Evolutionary conservation across 2,113 vertebrate species (phyloP), one percentile per base, ranked within the genome.

Genomic region (Zosterops pallidus): DNA sequence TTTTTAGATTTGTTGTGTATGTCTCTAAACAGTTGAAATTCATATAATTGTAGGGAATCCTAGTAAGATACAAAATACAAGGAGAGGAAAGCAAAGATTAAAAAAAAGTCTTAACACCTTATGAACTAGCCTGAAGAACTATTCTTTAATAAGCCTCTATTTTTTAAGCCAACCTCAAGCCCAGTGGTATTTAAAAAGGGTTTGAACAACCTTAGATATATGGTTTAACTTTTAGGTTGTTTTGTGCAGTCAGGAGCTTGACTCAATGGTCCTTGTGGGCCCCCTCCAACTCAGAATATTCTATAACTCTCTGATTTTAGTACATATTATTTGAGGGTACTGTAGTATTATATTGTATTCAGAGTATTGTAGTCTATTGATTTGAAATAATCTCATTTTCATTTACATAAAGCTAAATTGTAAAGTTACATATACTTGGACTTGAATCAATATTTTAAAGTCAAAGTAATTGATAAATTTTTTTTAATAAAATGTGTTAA

Each of bases 301-400:
- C 15, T n/a, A 7, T 10, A 29, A 41, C 20, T n/a, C 12, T 41
- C 6, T 74, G 19, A 47, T 62, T 70, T 70, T 55, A 24, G 8
- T n/a, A 7, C 21, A 19, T 25, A 11, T 25, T 20, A 12, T 39
- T 57, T 26, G 6, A 53, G 41, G 39, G 12, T 39, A 39, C 39
- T 39, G 39, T 39, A 39, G 39, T 39, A 39, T 39, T 39, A 12
- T 39, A 39, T 39, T 39, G 39, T 39, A 39, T n/a, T 47, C 23
- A 28, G 18, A 15, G 12, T 47, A 47, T 41, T 62, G 24, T n/a
- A 62, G 14, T 53, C 28, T n/a, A 23, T 55, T 0, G 0, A 15
- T 62, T 55, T 63, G 16, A 87, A 78, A 53, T 14, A 47, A n/a
- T 39, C 10, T n/a, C 8, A 53, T 39, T 39, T 53, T 46, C 28